These are phyloP conservation scores for Actinostola sp. DNA, from an alignment of 92 coral and sea anemone species.

Conservation along the genomic window DNA sequence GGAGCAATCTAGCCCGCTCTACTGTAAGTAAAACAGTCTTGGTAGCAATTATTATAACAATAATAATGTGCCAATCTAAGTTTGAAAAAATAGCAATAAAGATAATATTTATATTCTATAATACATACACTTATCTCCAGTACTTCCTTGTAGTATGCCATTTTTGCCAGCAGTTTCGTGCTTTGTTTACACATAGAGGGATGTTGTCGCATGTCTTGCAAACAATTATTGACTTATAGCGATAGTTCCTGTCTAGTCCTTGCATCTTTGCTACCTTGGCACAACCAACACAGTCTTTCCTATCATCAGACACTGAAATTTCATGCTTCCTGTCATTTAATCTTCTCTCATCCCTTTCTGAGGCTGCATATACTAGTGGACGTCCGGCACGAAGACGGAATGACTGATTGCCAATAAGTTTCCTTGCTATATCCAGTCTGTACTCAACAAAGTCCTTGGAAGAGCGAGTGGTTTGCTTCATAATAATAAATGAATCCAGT, in stretches of 20 bases:
- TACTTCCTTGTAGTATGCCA: slow-evolving; percentile 35
- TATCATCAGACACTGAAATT: slow-evolving; percentile 16
- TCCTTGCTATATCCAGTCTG: slow-evolving; percentile 18
- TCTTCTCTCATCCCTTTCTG: slow-evolving; percentile 9
- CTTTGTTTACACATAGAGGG: slow-evolving; percentile 34
- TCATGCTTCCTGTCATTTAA: slow-evolving; percentile 21
- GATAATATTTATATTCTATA: too few relatives aligned
- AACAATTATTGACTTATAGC: slow-evolving; percentile 21
- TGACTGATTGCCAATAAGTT: slow-evolving; percentile 29
- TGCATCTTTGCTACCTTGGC: slow-evolving; percentile 22
- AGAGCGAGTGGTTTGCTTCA: slow-evolving; percentile 28
- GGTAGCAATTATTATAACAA: too few relatives aligned
- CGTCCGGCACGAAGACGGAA: slow-evolving; percentile 27
- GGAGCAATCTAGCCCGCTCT: too few relatives aligned
- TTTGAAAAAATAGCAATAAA: too few relatives aligned
- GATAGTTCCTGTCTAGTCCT: slow-evolving; percentile 7
- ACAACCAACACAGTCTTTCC: slow-evolving; percentile 53
- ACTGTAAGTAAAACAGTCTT: too few relatives aligned
- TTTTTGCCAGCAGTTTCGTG: slow-evolving; percentile 44
- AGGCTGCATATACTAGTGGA: slow-evolving; percentile 5
- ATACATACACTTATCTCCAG: slow-evolving; percentile 20
- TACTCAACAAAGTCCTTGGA: slow-evolving; percentile 21
- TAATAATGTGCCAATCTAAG: too few relatives aligned
- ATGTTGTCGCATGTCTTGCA: slow-evolving; percentile 19
- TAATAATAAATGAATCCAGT: slow-evolving; percentile 37